Base-by-base conservation (phyloP, 1,140 invertebrate species). In the Calliopsis andreniformis region DNA sequence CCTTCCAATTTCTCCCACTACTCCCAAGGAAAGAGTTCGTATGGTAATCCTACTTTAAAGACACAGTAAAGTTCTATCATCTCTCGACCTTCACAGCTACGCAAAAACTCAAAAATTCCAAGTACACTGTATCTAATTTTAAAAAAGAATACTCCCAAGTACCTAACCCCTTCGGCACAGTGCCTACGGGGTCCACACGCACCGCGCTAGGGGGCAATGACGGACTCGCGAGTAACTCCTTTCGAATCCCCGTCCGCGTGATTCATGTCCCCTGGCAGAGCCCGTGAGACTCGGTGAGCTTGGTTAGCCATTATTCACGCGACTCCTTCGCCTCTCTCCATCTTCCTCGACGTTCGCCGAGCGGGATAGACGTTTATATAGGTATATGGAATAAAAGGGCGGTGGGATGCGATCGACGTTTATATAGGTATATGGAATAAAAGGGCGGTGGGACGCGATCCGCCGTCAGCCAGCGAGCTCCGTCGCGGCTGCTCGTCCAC, bases 381-480 rank as follows among this genome's bases (percentile, higher is more conserved):
- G 62, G 47, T 75, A 63, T 72, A 45, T 56, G 51, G 73, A 69
- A 69, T 49, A 59, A 76, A 76, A 76, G 64, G 73, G 73, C 66
- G 53, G 73, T 76, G 73, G 73, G 73, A 59, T 66, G 55, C 64
- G 32, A 76, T 76, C 45, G n/a, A 18, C 55, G 30, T 56, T 56
- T 62, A 62, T 62, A 39, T 67, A 55, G 62, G 47, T 75, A 63
- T 72, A 45, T 56, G 51, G 73, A 69, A 69, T 49, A 59, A 76
- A 76, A 76, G 64, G 73, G 73, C 66, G 53, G 73, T 76, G 73
- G 73, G 73, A 59, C 73, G 55, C 64, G 32, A 76, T 76, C 45
- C 45, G 66, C 32, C 35, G 56, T 20, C 69, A 20, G n/a, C 16
- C 25, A 23, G 47, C 72, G 23, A 23, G 55, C 28, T 61, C 16